Conservation (phyloP, 37 sponge, comb jelly and placozoan genomes). For the Beroe forskalii region DNA sequence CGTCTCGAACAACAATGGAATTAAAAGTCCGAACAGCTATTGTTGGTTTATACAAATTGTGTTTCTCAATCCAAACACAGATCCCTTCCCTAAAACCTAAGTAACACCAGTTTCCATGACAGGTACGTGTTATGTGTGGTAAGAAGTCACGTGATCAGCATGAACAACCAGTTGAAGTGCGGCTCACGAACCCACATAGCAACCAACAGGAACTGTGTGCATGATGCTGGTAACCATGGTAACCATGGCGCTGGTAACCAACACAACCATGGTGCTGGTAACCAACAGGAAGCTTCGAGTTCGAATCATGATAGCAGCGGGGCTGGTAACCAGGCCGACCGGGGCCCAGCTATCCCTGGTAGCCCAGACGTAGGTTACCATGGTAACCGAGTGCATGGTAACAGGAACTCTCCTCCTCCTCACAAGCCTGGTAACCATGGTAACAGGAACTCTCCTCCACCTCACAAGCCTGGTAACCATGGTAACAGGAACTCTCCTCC, state of each 20-base stretch:
- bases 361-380: not conserved
- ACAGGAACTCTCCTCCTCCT: not conserved
- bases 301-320: no score
- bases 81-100: no score
- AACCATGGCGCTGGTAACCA: not conserved
- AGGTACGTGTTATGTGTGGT: slow-evolving; percentile 60
- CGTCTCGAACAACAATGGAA: no score
- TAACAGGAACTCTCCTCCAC: no score
- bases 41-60: no score
- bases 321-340: not conserved
- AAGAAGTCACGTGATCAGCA: slow-evolving; percentile 31
- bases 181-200: not conserved
- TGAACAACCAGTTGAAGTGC: slow-evolving; percentile 27
- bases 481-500: no score
- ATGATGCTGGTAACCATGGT: slow-evolving; percentile 15
- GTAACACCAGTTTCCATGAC: not conserved
- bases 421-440: not conserved
- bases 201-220: not conserved
- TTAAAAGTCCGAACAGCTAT: no score
- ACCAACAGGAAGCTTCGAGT: no score
- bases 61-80: no score
- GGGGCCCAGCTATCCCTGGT: not conserved
- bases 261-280: no score
- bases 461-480: not conserved
- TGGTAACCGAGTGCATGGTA: not conserved